phyloP scores from a whole-genome alignment of 2,888 invertebrate species.

The Agrilus biguttatus region DNA sequence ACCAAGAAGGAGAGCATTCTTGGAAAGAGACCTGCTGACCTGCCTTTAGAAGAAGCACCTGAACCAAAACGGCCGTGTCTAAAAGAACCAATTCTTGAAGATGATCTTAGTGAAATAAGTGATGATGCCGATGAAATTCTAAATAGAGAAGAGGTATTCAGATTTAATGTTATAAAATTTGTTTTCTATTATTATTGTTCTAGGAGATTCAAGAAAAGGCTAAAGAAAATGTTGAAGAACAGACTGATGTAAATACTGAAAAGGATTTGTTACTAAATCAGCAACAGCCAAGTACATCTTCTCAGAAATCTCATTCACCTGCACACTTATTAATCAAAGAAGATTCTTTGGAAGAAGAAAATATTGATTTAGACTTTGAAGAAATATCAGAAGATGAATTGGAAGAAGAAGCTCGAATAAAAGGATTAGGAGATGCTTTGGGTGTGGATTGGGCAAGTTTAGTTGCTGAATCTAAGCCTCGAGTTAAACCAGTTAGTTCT shows the following conservation, averaged over 20 bases:
- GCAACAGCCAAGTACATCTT: slow-evolving; percentile 17
- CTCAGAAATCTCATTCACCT: slow-evolving; percentile 22
- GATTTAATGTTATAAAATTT: not conserved
- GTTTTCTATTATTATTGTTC: not conserved
- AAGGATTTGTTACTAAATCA: slow-evolving; percentile 14
- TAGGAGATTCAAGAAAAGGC: slow-evolving; percentile 16
- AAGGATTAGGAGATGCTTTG: slow-evolving; percentile 75
- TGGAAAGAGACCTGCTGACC: slow-evolving; percentile 23
- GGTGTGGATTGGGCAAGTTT: slow-evolving; percentile 93
- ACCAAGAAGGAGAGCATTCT: slow-evolving; percentile 14
- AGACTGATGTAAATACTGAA: slow-evolving; percentile 6
- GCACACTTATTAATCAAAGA: slow-evolving; percentile 22
- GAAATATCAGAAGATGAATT: slow-evolving; percentile 83
- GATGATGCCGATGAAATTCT: slow-evolving; percentile 81
- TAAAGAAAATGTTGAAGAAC: slow-evolving; percentile 4
- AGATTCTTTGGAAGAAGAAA: slow-evolving; percentile 52
- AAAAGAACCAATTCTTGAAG: slow-evolving; percentile 37
- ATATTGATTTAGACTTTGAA: slow-evolving; percentile 69
- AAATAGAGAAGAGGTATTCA: slow-evolving; percentile 52
- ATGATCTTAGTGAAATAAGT: slow-evolving; percentile 76
- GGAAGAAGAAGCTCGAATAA: slow-evolving; percentile 63
- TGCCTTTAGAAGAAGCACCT: slow-evolving; percentile 27
- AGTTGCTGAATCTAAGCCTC: slow-evolving; percentile 59
- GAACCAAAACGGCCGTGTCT: slow-evolving; percentile 34
- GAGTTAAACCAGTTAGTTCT: slow-evolving; percentile 34